Base-by-base conservation (phyloP, 2,888 invertebrate genomes). In the Morpho helenor region DNA sequence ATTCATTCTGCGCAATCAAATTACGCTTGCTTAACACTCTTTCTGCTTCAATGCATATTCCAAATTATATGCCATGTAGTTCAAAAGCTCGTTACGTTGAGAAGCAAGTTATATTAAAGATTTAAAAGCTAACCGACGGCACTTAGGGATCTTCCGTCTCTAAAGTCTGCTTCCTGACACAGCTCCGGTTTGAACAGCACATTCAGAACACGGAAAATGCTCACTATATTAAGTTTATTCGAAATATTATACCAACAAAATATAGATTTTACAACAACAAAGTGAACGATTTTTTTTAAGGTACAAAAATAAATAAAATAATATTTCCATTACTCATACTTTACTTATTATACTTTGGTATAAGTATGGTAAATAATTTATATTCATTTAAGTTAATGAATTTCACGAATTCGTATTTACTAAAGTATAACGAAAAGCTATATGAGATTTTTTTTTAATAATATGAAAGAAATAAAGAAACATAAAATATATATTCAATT, bases 131-230 rank as follows among this genome's bases (percentile, higher is more conserved):
- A 57, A 52, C 61, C 61, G 50, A 57, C 62, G 60, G 65, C 66
- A 66, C 66, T 66, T 66, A 62, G 64, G 62, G 64, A 59, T 53
- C 60, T 59, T 62, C 66, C 64, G 62, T 59, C 59, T 61, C 56
- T 66, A 58, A 58, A 56, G 56, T 57, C 64, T 53, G 54, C 56
- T 65, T 61, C 62, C 62, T 59, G 61, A 51, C 56, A 52, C 52
- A 57, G 59, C 62, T 59, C 62, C 60, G 59, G 59, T 61, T 62
- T 61, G 45, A 59, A 63, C 56, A 58, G 52, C 58, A 59, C 64
- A 62, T 66, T 62, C 59, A 56, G 57, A 60, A 56, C 56, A 48
- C 51, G 57, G 42, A 52, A 62, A 59, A 55, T 63, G 60, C 44
- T 52, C 53, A 59, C 59, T 59, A 56, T 56, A 46, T 52, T 23